Base-by-base conservation (phyloP, 2,888 invertebrate species). In the Limnephilus auricula region DNA sequence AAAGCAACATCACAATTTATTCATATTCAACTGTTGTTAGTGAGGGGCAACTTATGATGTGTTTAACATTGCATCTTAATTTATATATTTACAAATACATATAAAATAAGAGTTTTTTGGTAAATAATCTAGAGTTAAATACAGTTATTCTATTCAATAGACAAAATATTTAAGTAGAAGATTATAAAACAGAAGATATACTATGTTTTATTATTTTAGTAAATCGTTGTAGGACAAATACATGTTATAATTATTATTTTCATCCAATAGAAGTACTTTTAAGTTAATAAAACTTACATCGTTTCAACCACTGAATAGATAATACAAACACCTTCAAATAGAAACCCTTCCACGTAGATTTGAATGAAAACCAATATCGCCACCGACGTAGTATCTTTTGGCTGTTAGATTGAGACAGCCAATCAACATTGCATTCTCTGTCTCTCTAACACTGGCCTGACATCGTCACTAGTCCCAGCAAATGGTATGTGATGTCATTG, bases 1-100 rank as follows among this genome's bases (percentile, higher is more conserved):
- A 90, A 90, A 89, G 83, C 79, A 89, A 91, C 90, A 86, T 88
- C 83, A 82, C 34, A 84, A 89, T 90, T 84, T 89, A 89, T 89
- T 91, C 79, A 90, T 50, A 50, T 50, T 90, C 87, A 32, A 34
- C 34, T 79, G 37, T 50, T 50, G 50, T 88, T 86, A 86, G 86
- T 86, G 86, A 45, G 34, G 79, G 87, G 78, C 78, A 78, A 37
- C 18, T 80, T 32, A 45, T 89, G 89, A 82, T 50, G 80, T 89
- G 80, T 89, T 89, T 82, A 89, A 89, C 80, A 79, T 89, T 89
- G 80, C 80, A 80, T 80, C 89, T 89, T 89, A 79, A 79, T 37
- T 80, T 40, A n/a, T 80, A 80, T 89, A 89, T 89, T 89, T 89
- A 89, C 89, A 89, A 31, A 89, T 80, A n/a, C n/a, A n/a, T n/a